phyloP scores from a whole-genome alignment of 2,888 invertebrate species.

The Bellardia pandia region DNA sequence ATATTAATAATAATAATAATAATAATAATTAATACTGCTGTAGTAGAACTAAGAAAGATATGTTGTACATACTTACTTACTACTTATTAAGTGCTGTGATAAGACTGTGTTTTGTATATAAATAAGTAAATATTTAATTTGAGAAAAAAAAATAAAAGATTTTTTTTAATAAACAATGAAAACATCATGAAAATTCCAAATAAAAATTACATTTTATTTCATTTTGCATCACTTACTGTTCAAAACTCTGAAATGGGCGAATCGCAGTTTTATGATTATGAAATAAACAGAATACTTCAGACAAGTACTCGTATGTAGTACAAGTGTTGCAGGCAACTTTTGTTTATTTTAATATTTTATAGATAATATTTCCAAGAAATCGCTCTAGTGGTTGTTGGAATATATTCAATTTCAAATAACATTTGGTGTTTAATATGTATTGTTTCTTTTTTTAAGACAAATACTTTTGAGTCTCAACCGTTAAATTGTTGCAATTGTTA shows the following conservation, averaged over 20 bases:
- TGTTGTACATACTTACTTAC: background rate
- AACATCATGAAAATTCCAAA: background rate
- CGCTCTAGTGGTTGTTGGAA: background rate
- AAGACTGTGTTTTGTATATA: conserved; percentile 55
- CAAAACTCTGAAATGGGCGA: background rate
- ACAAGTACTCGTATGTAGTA: background rate
- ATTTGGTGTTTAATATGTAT: background rate
- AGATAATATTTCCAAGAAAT: background rate
- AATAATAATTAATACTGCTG: background rate
- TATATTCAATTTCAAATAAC: background rate
- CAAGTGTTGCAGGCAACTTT: background rate
- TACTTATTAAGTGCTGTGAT: conserved; percentile 66
- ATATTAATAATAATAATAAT: background rate
- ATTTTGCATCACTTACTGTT: background rate
- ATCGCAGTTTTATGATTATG: conserved; percentile 7
- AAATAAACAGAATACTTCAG: conserved; percentile 23
- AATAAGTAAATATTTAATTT: conserved; percentile 16
- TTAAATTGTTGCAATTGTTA: background rate
- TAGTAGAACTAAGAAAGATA: background rate
- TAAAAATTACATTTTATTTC: background rate
- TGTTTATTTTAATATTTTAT: background rate
- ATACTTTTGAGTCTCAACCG: background rate
- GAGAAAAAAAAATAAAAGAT: background rate
- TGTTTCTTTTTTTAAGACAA: background rate
- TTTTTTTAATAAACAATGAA: conserved; percentile 11